Base-by-base conservation (phyloP, 2,113 vertebrate species). In the Piliocolobus tephrosceles region DNA sequence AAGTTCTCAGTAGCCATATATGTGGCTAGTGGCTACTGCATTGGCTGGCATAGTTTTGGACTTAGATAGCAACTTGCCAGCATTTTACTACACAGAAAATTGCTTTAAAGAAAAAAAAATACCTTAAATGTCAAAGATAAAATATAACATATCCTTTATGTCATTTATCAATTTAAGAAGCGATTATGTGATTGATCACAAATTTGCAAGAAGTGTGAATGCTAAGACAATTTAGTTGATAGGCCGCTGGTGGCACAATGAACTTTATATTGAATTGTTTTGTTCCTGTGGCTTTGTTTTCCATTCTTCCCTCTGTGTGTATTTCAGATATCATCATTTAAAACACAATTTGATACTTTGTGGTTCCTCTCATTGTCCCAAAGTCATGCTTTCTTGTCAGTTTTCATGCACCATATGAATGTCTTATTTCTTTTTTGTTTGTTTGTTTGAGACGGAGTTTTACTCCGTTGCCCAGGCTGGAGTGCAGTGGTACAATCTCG, bases 141-240 rank as follows among this genome's bases (percentile, higher is more conserved):
- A 96, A 96, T 98, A 96, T 14, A 97, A 95, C 83, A 95, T 97
- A 98, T 97, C 97, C 70, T 98, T 98, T 98, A 95, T 98, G 98
- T 97, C 97, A 97, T 97, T 96, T 98, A 98, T 98, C 98, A 97
- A 98, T 98, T 98, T 98, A 98, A 98, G 98, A 99, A 98, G 97
- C 97, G 97, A 98, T 98, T 97, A 90, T 98, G 95, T 91, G 90
- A 98, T 98, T 97, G 97, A 98, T 98, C 98, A 98, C 92, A 96
- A 95, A 98, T 97, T 95, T 98, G 90, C 76, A 93, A 98, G 98
- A 98, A 97, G 95, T 96, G 93, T 96, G 95, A 98, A 97, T 98
- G 95, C 95, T 98, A 96, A 97, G 96, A 98, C 93, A 97, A 97
- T 98, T 96, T 97, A 97, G 95, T 95, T 97, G 97, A 97, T 98